A percentile compares a stretch with the other conserved stretches of the same genome.
Conservation (phyloP, 1,140 invertebrate genomes). For the Caenorhabditis latens region DNA sequence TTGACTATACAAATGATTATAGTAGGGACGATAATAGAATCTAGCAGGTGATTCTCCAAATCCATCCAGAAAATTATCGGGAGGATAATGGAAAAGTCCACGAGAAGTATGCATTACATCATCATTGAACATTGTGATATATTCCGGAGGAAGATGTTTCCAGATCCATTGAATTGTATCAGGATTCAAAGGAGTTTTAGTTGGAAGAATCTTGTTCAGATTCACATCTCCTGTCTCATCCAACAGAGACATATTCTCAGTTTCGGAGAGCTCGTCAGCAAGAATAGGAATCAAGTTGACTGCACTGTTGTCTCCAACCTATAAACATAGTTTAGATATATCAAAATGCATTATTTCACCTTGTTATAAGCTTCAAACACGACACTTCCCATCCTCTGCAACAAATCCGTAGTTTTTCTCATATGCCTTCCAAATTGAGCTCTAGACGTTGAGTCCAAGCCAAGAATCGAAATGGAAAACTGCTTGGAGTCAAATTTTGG, state of each 20-base stretch:
- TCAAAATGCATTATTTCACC: neutral
- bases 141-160: conserved; percentile 25
- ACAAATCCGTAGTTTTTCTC: conserved; percentile 6
- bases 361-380: conserved; percentile 49
- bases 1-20: conserved; percentile 47
- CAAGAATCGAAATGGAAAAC: conserved; percentile 49
- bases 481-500: neutral
- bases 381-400: conserved; percentile 32
- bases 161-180: conserved; percentile 53
- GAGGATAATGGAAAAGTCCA: conserved; percentile 62
- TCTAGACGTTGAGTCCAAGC: conserved; percentile 35
- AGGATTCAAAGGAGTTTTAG: neutral
- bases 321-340: neutral
- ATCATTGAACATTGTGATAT: conserved; percentile 58
- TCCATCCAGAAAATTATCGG: conserved; percentile 22
- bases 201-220: conserved; percentile 51
- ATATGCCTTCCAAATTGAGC: conserved; percentile 42
- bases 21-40: conserved; percentile 52
- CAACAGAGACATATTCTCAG: neutral
- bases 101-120: conserved; percentile 57
- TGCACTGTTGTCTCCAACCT: conserved; percentile 56
- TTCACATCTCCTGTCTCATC: conserved; percentile 44
- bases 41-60: conserved; percentile 23
- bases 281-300: conserved; percentile 40
- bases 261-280: conserved; percentile 17